Evolutionary conservation across 2,888 invertebrate genomes (phyloP).

Genomic region (Omphaloscelis lunosa): DNA sequence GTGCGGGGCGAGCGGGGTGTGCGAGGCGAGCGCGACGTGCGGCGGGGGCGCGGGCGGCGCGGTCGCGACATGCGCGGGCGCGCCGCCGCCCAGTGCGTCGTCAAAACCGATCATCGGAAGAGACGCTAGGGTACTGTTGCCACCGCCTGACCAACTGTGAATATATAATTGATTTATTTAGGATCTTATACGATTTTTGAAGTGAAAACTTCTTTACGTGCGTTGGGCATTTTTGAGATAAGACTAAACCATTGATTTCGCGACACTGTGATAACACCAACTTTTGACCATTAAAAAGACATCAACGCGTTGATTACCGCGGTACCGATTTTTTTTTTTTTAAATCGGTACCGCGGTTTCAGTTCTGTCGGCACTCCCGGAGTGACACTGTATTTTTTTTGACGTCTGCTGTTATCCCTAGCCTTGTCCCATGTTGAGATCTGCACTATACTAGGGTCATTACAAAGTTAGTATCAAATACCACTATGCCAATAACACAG

Average conservation of each 20-base stretch:
- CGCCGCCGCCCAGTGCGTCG: slow-evolving; percentile 83
- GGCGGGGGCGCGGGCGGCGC: neutral
- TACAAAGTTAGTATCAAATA: neutral
- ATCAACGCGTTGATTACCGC: no score
- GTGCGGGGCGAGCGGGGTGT: neutral
- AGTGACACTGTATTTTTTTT: no score
- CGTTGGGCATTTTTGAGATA: no score
- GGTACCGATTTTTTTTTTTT: no score
- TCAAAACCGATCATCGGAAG: slow-evolving; percentile 94
- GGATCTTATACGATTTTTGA: neutral
- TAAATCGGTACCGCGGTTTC: no score
- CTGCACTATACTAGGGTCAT: neutral
- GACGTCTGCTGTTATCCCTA: neutral
- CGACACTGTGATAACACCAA: no score
- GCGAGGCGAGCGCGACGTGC: neutral
- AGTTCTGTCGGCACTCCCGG: no score
- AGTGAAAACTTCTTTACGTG: no score
- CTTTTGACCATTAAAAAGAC: no score
- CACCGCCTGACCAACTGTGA: slow-evolving; percentile 92
- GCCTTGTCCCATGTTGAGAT: neutral
- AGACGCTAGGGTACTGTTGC: slow-evolving; percentile 93
- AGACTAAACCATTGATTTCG: no score
- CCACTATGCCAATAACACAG: neutral
- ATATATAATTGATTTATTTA: neutral
- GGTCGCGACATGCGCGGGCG: slow-evolving; percentile 38